Evolutionary conservation across 2,113 vertebrate species (phyloP).

Genomic region (Corythaixoides concolor): DNA sequence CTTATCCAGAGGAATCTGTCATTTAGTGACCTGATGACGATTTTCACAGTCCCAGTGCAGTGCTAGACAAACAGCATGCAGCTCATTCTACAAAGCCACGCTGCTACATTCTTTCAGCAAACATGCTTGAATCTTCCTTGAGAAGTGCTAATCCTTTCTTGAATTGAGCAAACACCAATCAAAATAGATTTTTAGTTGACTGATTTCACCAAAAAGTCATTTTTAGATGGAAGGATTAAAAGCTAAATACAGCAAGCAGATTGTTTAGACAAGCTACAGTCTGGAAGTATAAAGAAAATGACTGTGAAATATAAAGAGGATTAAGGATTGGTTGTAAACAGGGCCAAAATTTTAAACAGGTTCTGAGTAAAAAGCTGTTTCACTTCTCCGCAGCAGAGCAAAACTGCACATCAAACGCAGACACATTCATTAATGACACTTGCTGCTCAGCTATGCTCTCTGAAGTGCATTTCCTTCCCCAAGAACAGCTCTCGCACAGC

Average conservation of each 20-base stretch:
- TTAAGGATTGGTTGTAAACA: background rate
- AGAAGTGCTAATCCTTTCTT: conserved; percentile 9
- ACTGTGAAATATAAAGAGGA: background rate
- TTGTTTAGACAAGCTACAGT: conserved; percentile 35
- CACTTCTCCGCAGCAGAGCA: background rate
- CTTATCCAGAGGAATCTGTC: background rate
- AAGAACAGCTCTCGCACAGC: background rate
- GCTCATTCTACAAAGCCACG: background rate
- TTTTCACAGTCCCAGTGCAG: background rate
- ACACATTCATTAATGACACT: background rate
- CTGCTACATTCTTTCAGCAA: background rate
- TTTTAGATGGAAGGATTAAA: conserved; percentile 32
- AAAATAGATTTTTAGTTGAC: conserved; percentile 7
- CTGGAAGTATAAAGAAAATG: background rate
- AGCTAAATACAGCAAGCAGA: conserved; percentile 23
- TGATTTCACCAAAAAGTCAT: background rate
- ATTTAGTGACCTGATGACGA: background rate
- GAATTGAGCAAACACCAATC: background rate
- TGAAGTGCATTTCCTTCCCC: background rate
- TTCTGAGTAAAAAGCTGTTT: background rate
- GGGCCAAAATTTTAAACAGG: background rate
- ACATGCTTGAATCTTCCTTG: background rate
- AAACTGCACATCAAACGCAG: background rate
- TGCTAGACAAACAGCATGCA: background rate
- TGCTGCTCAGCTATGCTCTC: background rate